Conservation (phyloP, 2,113 vertebrate genomes). For the Salminus brasiliensis region DNA sequence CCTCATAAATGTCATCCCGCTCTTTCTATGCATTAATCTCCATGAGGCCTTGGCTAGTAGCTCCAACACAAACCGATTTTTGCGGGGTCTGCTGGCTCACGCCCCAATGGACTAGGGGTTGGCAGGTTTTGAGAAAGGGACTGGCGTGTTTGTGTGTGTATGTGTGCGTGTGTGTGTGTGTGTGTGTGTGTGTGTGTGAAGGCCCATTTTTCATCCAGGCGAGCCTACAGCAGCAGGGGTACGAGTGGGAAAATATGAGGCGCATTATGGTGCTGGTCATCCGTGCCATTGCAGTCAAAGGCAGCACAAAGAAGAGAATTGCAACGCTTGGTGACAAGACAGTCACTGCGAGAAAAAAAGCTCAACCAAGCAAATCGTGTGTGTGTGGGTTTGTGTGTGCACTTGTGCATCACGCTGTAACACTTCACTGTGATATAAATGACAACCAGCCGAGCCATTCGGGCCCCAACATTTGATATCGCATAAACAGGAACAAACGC, state of each 20-base stretch:
- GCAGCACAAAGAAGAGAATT: constrained; percentile 47
- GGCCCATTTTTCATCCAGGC: constrained; percentile 30
- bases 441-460: constrained; percentile 41
- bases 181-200: constrained; percentile 49
- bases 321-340: constrained; percentile 33
- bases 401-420: constrained; percentile 21
- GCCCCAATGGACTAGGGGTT: constrained; percentile 67
- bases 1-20: constrained; percentile 75
- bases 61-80: constrained; percentile 70
- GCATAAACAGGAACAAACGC: constrained; percentile 52
- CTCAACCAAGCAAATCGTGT: constrained; percentile 41
- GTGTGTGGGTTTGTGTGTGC: constrained; percentile 12
- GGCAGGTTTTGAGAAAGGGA: constrained; percentile 70
- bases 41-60: constrained; percentile 63
- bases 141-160: constrained; percentile 7
- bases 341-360: constrained; percentile 7
- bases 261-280: constrained; percentile 48
- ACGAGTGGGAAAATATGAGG: constrained; percentile 56
- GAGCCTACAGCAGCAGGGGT: constrained; percentile 50
- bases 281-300: constrained; percentile 47
- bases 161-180: constrained; percentile 33
- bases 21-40: constrained; percentile 71
- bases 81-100: constrained; percentile 60
- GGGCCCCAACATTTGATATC: constrained; percentile 50
- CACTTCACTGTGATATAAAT: constrained; percentile 45